Evolutionary conservation across 2,888 invertebrate species (phyloP), one percentile per base, ranked within the genome.

Genomic region (Smittia sp.): DNA sequence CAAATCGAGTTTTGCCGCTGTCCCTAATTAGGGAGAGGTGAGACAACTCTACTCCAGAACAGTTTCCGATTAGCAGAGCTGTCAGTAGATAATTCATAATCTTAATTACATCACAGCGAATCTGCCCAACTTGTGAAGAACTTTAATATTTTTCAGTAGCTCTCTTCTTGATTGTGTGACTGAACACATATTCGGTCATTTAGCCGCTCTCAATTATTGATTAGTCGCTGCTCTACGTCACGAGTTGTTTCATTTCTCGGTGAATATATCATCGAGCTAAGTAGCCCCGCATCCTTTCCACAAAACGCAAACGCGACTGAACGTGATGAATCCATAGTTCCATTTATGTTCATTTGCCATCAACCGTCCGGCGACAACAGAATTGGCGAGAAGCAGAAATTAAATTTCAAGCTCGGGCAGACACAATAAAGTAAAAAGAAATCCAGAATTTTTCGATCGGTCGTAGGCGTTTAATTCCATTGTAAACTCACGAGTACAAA

Each of bases 381-480:
- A 58, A 63, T 7, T 18, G 11, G 58, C 11, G 58, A 58, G 24
- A 20, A 22, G 24, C 58, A 24, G 20, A 27, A 27, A 63, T 25
- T 27, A 11, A 24, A 63, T 25, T 63, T 63, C 15, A 1, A 63
- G 25, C 63, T 63, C 63, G 27, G 63, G 27, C 63, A 27, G 15
- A 63, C 24, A 25, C 63, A 63, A 63, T 63, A 63, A n/a, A n/a
- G n/a, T n/a, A n/a, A 24, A 25, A 63, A 63, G 22, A 6, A n/a
- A 63, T 63, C 1, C 1, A 63, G 15, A 63, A 63, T 20, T 58
- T 4, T 1, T 7, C 15, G 9, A 27, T 1, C 63, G 63, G 1
- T 27, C 63, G 63, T 63, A 63, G 63, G 63, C 27, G 63, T 63
- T 27, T 63, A 25, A 63, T 63, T 63, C n/a, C 63, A 58, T 58